A percentile compares a stretch with the other conserved stretches of the same genome.
phyloP scores from a whole-genome alignment of 2,888 invertebrate species.

The Chrysolina americana region DNA sequence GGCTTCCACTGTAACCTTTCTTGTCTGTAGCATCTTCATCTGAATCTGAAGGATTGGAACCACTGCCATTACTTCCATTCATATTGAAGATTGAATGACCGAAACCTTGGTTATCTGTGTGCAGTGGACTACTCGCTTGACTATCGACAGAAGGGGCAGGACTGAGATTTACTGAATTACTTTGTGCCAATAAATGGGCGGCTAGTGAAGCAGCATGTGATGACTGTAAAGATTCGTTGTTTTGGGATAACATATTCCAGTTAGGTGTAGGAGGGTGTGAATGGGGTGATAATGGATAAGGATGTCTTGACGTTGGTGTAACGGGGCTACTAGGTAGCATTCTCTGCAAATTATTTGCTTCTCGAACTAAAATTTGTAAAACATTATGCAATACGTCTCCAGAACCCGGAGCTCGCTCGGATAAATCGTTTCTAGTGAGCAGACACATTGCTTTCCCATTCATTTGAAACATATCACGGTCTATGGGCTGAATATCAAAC shows the following conservation, averaged over 20 bases:
- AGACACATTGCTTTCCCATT: constrained; percentile 96
- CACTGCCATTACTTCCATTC: constrained; percentile 69
- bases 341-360: constrained; percentile 84
- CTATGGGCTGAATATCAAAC: constrained; percentile 92
- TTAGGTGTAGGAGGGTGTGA: constrained; percentile 87
- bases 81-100: constrained; percentile 69
- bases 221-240: constrained; percentile 62
- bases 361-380: constrained; percentile 87
- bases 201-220: constrained; percentile 76
- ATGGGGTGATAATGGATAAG: constrained; percentile 84
- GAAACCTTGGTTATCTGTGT: constrained; percentile 73
- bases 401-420: constrained; percentile 92
- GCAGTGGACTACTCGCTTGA: constrained; percentile 88
- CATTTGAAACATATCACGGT: constrained; percentile 96
- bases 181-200: constrained; percentile 81
- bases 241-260: constrained; percentile 73
- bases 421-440: constrained; percentile 89
- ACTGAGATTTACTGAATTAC: constrained; percentile 90
- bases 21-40: constrained; percentile 79
- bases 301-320: constrained; percentile 83
- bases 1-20: constrained; percentile 62
- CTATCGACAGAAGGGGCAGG: constrained; percentile 93
- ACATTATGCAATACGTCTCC: constrained; percentile 96
- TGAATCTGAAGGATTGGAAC: constrained; percentile 86
- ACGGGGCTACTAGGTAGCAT: constrained; percentile 86